phyloP scores from a whole-genome alignment of 2,113 vertebrate species.

The Brienomyrus longianalis region DNA sequence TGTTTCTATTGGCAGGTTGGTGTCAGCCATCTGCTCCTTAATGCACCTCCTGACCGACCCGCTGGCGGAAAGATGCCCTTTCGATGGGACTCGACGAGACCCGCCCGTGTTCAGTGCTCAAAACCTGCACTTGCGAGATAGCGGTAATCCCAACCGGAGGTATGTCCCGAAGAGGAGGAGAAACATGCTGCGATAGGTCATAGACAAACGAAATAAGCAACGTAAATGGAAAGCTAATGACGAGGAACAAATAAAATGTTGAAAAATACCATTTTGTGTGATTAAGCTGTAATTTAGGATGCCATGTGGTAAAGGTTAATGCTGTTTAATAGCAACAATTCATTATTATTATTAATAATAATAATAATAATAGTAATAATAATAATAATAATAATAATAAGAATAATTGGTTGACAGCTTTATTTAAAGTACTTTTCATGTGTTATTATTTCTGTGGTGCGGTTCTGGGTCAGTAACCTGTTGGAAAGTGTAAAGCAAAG shows the following conservation, averaged over 20 bases:
- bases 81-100: not conserved
- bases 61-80: not conserved
- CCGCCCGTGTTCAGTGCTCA: not conserved
- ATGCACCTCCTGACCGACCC: not conserved
- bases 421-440: not conserved
- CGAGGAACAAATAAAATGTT: not conserved
- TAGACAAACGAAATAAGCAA: not conserved
- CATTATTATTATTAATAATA: not conserved
- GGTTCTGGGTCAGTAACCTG: not conserved
- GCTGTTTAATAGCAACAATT: not conserved
- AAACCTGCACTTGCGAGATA: not conserved
- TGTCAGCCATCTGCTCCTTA: conserved; percentile 7
- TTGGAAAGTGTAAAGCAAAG: not conserved
- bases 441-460: not conserved
- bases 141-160: not conserved
- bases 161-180: not conserved
- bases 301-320: not conserved
- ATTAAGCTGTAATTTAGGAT: not conserved
- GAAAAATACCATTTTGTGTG: not conserved
- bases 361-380: not conserved
- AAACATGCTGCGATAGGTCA: not conserved
- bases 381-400: not conserved
- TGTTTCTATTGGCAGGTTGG: not conserved
- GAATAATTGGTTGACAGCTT: not conserved
- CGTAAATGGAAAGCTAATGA: not conserved